Conservation (phyloP, 1,140 invertebrate genomes). For the Sipha flava region DNA sequence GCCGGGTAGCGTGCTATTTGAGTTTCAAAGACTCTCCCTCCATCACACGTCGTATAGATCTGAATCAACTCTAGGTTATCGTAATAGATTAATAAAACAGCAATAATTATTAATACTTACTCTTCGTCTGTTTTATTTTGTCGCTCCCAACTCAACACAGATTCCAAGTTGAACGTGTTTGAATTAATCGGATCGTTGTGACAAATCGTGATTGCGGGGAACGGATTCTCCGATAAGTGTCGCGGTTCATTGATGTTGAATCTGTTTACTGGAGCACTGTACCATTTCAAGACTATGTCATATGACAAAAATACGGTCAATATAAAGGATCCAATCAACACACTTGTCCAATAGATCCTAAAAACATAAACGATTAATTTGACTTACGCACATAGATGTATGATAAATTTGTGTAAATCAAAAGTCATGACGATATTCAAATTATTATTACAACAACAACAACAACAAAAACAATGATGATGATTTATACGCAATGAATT, state of each 20-base stretch:
- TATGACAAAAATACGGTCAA: background rate
- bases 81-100: too few species aligned
- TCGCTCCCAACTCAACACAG: background rate
- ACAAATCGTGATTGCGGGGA: slow-evolving; percentile 17
- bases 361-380: background rate
- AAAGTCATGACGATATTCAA: too few species aligned
- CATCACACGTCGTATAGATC: too few species aligned
- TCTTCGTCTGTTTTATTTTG: slow-evolving; percentile 6
- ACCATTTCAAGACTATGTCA: background rate
- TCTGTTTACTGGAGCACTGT: background rate
- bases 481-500: too few species aligned
- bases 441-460: too few species aligned
- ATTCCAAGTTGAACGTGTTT: background rate
- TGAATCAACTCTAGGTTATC: too few species aligned
- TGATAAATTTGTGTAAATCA: too few species aligned
- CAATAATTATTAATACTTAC: background rate
- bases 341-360: background rate
- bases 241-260: background rate
- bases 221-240: background rate
- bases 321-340: background rate
- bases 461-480: too few species aligned
- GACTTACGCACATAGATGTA: too few species aligned
- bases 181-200: background rate
- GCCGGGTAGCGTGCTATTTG: too few species aligned
- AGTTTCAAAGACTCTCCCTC: too few species aligned